Evolutionary conservation across 2,113 vertebrate species (phyloP), one percentile per base, ranked within the genome.

Genomic region (Kryptolebias marmoratus): DNA sequence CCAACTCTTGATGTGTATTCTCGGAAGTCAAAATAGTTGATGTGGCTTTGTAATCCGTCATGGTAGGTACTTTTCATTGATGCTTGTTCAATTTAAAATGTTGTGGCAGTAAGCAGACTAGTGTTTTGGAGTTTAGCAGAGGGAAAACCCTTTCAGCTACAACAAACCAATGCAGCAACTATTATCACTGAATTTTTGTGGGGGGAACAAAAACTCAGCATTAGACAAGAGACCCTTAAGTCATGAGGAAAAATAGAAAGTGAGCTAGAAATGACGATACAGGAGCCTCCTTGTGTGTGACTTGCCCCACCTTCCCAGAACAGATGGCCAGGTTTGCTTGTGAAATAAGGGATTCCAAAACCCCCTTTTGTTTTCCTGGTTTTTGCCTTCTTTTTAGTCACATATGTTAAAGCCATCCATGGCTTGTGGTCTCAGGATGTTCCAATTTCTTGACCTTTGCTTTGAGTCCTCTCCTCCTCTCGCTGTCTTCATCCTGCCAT

Each of bases 341-440:
- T 81, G 73, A 91, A 91, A 92, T 89, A 92, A 84, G 61, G 65
- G 77, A 77, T 75, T 56, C 84, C 79, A 73, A 90, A 85, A 90
- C 42, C 85, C 88, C 82, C 87, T 91, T 91, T 92, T 89, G 89
- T 92, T 91, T 92, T 89, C 85, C 90, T 90, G 90, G 82, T 86
- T 73, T 91, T 91, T 73, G 81, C 88, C 87, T 89, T 77, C 67
- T 80, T 84, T 92, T 88, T 87, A 91, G 84, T 88, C 88, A 82
- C 77, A 66, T 68, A 84, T 79, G 89, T 91, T 93, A 88, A 93
- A 93, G 86, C 78, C 55, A 66, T 87, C 81, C 77, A 83, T 62
- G 87, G 92, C 80, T 84, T 85, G 92, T 84, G 93, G 93, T 93
- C 84, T 90, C 92, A 90, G 75, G 85, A 86, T 87, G 90, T 93